phyloP scores from a whole-genome alignment of 1,140 invertebrate genomes.

The Arion vulgaris region DNA sequence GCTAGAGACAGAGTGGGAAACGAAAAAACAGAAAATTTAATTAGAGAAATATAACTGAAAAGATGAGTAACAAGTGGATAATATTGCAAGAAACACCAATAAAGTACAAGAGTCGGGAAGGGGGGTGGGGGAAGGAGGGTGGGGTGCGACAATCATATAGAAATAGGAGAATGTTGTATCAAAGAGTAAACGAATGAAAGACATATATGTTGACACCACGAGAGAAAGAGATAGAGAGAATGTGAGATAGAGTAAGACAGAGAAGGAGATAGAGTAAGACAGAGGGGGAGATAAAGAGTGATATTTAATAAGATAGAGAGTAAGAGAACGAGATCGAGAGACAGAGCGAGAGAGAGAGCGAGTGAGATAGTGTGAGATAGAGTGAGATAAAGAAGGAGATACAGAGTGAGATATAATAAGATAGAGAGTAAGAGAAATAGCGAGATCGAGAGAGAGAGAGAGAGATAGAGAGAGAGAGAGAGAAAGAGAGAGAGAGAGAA shows the following conservation, averaged over 20 bases:
- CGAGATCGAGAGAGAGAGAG: constrained; percentile 33
- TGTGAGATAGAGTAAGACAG: constrained; percentile 19
- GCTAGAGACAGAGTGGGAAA: too few species aligned
- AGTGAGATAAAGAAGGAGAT: constrained; percentile 23
- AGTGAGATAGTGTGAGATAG: constrained; percentile 15
- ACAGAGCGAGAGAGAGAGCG: background rate
- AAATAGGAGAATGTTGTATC: too few species aligned
- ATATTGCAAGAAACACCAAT: too few species aligned
- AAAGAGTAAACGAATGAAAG: too few species aligned
- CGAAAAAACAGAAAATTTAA: too few species aligned
- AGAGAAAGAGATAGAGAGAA: background rate
- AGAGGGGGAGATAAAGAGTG: constrained; percentile 14
- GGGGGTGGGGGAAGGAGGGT: too few species aligned
- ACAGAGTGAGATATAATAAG: constrained; percentile 28
- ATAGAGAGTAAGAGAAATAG: constrained; percentile 1
- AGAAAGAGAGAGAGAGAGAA: constrained; percentile 34
- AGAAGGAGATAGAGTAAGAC: constrained; percentile 17
- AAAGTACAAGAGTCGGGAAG: too few species aligned
- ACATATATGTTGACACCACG: too few species aligned
- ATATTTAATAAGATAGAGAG: background rate
- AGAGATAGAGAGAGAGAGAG: constrained; percentile 32
- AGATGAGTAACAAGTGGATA: too few species aligned
- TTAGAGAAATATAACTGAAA: too few species aligned
- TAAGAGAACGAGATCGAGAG: constrained; percentile 23
- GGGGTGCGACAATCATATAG: too few species aligned